Evolutionary conservation across 2,888 invertebrate genomes (phyloP).

Genomic region (Limnephilus auricula): DNA sequence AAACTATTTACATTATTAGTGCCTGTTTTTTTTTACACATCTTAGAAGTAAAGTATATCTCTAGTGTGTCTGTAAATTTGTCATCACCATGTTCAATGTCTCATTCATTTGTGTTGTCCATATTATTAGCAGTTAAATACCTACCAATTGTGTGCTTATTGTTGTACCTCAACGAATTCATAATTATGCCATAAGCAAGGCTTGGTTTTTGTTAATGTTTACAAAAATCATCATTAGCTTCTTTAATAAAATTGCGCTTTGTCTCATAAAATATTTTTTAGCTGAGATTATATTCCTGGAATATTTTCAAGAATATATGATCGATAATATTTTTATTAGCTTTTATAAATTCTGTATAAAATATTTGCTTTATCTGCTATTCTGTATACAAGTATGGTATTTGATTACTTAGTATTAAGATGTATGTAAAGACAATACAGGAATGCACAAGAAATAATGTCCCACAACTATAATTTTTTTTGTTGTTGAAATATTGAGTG

Average conservation of each 20-base stretch:
- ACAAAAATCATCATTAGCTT: background rate
- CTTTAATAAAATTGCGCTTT: background rate
- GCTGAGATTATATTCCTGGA: background rate
- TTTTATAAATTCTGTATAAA: background rate
- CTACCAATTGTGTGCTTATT: background rate
- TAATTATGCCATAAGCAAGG: background rate
- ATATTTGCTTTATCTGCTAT: background rate
- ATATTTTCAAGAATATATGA: background rate
- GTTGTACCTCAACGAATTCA: background rate
- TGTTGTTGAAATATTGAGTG: no score
- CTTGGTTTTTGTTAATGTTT: background rate
- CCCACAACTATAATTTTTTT: no score
- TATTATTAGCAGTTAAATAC: conserved; percentile 20
- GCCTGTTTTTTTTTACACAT: background rate
- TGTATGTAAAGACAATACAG: background rate
- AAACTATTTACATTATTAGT: background rate
- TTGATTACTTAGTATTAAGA: conserved; percentile 13
- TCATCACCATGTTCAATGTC: background rate
- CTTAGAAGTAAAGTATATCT: background rate
- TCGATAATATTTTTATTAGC: background rate
- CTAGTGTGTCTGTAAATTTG: background rate
- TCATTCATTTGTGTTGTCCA: conserved; percentile 13
- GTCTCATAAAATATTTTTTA: background rate
- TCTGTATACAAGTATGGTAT: conserved; percentile 10
- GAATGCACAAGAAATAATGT: background rate